A percentile compares a stretch with the other conserved stretches of the same genome.
phyloP scores from a whole-genome alignment of 2,113 vertebrate genomes.

The Phoenicopterus ruber region DNA sequence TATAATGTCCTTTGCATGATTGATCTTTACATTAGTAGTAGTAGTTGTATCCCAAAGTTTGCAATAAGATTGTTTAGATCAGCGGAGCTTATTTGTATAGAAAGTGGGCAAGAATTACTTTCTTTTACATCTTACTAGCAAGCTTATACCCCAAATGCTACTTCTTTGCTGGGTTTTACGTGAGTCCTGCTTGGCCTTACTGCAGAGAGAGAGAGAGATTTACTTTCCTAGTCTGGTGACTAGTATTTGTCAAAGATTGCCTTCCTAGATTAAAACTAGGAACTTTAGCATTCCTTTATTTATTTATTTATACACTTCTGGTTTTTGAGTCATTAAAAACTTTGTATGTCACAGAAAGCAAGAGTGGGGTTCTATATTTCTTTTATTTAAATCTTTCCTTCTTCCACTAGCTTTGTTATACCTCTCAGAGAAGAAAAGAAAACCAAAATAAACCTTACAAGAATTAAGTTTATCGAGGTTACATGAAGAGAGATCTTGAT shows the following conservation, averaged over 20 bases:
- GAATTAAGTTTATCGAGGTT: background rate
- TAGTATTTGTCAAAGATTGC: background rate
- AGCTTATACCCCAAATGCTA: background rate
- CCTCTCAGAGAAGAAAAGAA: background rate
- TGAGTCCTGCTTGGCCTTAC: background rate
- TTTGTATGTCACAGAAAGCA: background rate
- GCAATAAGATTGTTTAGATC: background rate
- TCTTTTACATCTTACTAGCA: background rate
- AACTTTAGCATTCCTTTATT: no score
- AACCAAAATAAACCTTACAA: background rate
- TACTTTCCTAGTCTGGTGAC: background rate
- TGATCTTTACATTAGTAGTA: background rate
- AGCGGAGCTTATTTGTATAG: background rate
- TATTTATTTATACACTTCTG: no score
- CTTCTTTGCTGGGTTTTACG: background rate
- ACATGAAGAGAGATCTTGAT: background rate
- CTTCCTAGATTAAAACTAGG: background rate
- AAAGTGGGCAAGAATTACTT: background rate
- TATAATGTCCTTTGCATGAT: background rate
- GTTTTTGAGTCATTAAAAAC: background rate
- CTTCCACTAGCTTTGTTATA: background rate
- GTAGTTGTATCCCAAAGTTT: background rate
- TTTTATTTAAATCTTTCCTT: background rate
- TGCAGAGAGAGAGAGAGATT: background rate
- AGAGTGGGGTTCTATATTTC: background rate